A percentile compares a stretch with the other conserved stretches of the same genome.
Evolutionary conservation across 2,797 vertebrate species (phyloP).

Genomic region (Loriculus beryllinus): DNA sequence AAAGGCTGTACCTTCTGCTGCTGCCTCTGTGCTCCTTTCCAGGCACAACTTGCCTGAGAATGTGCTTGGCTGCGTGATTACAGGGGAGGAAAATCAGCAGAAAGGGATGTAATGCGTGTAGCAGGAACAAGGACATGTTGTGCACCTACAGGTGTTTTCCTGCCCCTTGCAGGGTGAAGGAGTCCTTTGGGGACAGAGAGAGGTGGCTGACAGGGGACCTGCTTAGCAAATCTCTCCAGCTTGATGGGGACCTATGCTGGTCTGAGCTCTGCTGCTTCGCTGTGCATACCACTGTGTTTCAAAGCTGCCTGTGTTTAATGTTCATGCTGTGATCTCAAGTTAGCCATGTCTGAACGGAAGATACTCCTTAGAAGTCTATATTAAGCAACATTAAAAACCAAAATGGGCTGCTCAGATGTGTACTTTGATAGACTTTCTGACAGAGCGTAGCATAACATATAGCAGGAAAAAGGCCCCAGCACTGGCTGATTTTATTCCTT

Average conservation of each 20-base stretch:
- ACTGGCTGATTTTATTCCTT: neutral
- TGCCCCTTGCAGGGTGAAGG: neutral
- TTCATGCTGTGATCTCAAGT: constrained; percentile 16
- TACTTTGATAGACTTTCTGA: neutral
- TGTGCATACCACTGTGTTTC: neutral
- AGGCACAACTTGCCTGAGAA: neutral
- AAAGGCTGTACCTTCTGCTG: neutral
- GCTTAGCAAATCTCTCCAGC: neutral
- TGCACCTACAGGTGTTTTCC: too few relatives aligned
- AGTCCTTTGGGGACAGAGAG: neutral
- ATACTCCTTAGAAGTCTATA: neutral
- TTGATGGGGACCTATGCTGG: rapidly evolving
- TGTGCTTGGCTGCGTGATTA: rapidly evolving
- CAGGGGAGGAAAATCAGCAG: neutral
- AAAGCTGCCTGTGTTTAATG: neutral
- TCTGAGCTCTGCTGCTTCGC: neutral
- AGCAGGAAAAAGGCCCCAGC: neutral
- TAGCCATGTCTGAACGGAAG: neutral
- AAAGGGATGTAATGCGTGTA: neutral
- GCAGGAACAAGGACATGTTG: rapidly evolving
- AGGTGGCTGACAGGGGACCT: neutral
- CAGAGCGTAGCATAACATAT: rapidly evolving
- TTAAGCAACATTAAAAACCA: constrained; percentile 17
- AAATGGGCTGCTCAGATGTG: neutral
- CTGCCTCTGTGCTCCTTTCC: neutral